A percentile compares a stretch with the other conserved stretches of the same genome.
phyloP scores from a whole-genome alignment of 1,140 invertebrate species.

The Apolygus lucorum region DNA sequence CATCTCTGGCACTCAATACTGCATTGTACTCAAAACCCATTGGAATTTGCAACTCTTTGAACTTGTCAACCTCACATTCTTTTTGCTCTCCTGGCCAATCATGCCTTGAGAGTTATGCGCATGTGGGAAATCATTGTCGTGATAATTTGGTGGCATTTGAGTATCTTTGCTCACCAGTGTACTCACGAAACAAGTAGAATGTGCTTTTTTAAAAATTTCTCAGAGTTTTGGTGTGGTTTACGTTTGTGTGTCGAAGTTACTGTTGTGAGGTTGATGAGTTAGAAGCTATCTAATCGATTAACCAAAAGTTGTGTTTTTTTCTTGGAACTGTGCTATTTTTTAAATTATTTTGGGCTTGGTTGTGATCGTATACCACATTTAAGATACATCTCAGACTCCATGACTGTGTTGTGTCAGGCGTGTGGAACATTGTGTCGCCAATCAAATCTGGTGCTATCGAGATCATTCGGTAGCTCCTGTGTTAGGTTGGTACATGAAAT shows the following conservation, averaged over 20 bases:
- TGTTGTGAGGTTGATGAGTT: too few species aligned
- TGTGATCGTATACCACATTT: not conserved
- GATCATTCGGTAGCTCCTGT: not conserved
- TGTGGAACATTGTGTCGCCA: not conserved
- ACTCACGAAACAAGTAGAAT: slow-evolving; percentile 6
- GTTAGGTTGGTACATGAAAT: slow-evolving; percentile 16
- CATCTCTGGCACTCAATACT: too few species aligned
- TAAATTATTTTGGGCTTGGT: not conserved
- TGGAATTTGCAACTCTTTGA: too few species aligned
- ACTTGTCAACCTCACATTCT: not conserved
- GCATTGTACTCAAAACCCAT: too few species aligned
- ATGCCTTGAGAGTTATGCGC: not conserved
- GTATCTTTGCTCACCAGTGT: slow-evolving; percentile 1
- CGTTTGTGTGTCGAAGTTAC: too few species aligned
- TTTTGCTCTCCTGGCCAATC: slow-evolving; percentile 4
- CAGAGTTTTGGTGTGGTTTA: too few species aligned
- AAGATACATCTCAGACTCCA: not conserved
- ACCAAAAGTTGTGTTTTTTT: too few species aligned
- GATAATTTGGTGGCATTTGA: slow-evolving; percentile 8
- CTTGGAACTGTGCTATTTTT: too few species aligned
- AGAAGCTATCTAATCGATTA: too few species aligned
- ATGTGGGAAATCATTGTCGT: slow-evolving; percentile 12
- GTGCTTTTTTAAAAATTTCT: too few species aligned
- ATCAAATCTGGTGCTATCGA: not conserved
- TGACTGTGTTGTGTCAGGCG: slow-evolving; percentile 1